Evolutionary conservation across 2,797 vertebrate species (phyloP), one percentile per base, ranked within the genome.

Genomic region (Nasua narica): DNA sequence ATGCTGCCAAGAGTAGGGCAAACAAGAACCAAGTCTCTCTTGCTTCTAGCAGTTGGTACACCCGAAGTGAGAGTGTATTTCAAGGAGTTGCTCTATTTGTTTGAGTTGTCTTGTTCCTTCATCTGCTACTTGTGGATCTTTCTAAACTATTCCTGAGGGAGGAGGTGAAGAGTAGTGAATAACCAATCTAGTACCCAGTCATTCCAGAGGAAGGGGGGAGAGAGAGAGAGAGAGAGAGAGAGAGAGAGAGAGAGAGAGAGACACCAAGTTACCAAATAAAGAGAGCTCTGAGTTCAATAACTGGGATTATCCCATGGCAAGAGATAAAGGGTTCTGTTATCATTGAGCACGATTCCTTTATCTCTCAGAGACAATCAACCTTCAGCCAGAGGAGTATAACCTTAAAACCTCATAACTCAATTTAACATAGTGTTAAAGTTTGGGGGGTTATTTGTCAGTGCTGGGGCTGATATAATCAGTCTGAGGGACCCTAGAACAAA

Each of bases 371-470:
- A 98, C 97, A 98, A 98, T 98, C 98, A 98, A 96, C 97, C 98
- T 98, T 98, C 98, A 97, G 98, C 98, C 96, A 98, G 97, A 98
- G 96, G 87, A 98, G 96, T 95, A 96, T 88, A 98, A 98, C 98
- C 98, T 97, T 98, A 97, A 98, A 98, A 96, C 96, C 98, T 97
- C 98, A 97, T 98, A 98, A 98, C 96, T 98, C 98, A 98, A 95
- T 97, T 98, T 98, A 98, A 98, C 98, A 94, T 97, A 97, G 97
- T 98, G 98, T 97, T 98, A 98, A 98, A 98, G 98, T 98, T 98
- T 98, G 97, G 98, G 97, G 98, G 97, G 92, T 69, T 67, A 98
- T 98, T 98, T 98, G 98, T 99, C 98, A 98, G 98, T 23, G 95
- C 96, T 84, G 93, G 93, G 85, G 97, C 98, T 98, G 98, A 99